Evolutionary conservation across 1,140 invertebrate species (phyloP).

Genomic region (Ceratoteleas bidentatus): DNA sequence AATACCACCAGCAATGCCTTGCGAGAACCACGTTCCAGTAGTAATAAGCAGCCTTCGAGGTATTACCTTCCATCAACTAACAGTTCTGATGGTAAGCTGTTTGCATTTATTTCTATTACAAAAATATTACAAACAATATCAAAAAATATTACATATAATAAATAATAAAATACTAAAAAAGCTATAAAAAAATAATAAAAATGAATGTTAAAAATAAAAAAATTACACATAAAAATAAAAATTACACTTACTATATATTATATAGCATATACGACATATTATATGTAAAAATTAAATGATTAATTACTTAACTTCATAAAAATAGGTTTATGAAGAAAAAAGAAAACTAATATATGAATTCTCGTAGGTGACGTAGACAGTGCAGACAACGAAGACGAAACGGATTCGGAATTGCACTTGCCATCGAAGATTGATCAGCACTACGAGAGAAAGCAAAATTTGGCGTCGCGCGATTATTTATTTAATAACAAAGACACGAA

Average conservation of each 20-base stretch:
- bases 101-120: no score
- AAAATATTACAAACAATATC: no score
- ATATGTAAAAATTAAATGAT: no score
- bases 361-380: constrained; percentile 85
- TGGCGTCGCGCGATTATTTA: constrained; percentile 57
- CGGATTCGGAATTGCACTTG: constrained; percentile 73
- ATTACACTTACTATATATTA: no score
- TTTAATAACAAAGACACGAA: constrained; percentile 65
- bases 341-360: neutral
- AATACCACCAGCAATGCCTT: constrained; percentile 79
- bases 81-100: constrained; percentile 88
- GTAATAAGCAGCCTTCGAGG: constrained; percentile 82
- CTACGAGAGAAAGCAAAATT: constrained; percentile 43
- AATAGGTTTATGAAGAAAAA: neutral
- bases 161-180: no score
- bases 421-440: constrained; percentile 42
- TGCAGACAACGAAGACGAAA: constrained; percentile 84
- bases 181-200: no score
- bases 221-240: no score
- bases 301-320: neutral
- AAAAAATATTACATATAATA: no score
- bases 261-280: no score
- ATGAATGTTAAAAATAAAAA: no score
- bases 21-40: constrained; percentile 81
- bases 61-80: constrained; percentile 90